A percentile compares a stretch with the other conserved stretches of the same genome.
phyloP scores from a whole-genome alignment of 2,113 vertebrate species.

The Heterochromis multidens region DNA sequence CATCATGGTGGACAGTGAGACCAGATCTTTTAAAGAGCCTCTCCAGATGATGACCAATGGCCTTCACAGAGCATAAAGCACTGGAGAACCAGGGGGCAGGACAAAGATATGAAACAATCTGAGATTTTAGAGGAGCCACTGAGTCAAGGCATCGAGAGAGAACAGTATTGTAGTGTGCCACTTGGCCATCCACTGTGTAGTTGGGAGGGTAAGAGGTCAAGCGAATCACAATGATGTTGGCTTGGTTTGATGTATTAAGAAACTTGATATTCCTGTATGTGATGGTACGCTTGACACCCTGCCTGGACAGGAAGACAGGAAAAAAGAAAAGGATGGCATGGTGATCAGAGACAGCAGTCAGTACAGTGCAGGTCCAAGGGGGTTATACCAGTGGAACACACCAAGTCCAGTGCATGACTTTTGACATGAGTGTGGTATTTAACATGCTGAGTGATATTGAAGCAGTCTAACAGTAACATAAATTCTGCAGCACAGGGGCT shows the following conservation, averaged over 20 bases:
- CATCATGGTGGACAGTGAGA: too few relatives aligned
- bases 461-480: not conserved
- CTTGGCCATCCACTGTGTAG: not conserved
- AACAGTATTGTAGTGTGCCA: not conserved
- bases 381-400: not conserved
- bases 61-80: not conserved
- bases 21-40: too few relatives aligned
- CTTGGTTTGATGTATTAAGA: not conserved
- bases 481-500: not conserved
- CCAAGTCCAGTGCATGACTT: not conserved
- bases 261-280: not conserved
- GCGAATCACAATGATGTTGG: not conserved
- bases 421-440: not conserved
- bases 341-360: not conserved
- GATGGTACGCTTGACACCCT: not conserved
- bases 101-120: not conserved
- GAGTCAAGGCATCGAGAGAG: not conserved
- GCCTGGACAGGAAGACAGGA: not conserved
- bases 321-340: not conserved
- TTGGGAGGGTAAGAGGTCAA: not conserved
- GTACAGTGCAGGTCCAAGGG: accelerated
- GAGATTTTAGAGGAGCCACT: not conserved
- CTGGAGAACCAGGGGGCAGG: not conserved
- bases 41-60: too few relatives aligned
- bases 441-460: not conserved